Percentiles rank a stretch among this genome's conserved stretches.
Conservation (phyloP, 2,888 invertebrate species). For the Drosophila helvetica region DNA sequence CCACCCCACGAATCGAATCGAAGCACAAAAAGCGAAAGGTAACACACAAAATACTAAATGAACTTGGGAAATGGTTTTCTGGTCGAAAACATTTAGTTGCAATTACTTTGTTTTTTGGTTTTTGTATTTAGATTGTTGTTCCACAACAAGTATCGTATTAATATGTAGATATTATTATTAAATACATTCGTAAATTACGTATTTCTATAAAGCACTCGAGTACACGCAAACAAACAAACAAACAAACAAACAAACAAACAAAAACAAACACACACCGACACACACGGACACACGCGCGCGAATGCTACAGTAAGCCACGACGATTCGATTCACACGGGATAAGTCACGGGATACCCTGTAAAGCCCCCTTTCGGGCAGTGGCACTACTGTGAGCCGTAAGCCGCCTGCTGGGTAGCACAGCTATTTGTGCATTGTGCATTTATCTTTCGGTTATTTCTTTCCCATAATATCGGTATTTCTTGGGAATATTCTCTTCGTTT, state of each 20-base stretch:
- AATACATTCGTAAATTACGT: slow-evolving; percentile 37
- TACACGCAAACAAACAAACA: slow-evolving; percentile 28
- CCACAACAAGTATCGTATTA: slow-evolving; percentile 25
- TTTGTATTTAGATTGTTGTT: slow-evolving; percentile 20
- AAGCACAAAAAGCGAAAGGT: slow-evolving; percentile 40
- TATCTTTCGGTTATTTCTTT: slow-evolving; percentile 16
- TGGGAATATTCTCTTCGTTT: background rate
- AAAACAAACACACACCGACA: background rate
- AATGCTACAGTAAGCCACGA: slow-evolving; percentile 2
- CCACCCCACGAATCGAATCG: slow-evolving; percentile 3
- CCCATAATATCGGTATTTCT: slow-evolving; percentile 20
- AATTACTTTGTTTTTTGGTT: slow-evolving; percentile 27
- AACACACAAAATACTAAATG: slow-evolving; percentile 6
- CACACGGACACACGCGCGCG: slow-evolving; percentile 1
- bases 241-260: slow-evolving; percentile 16
- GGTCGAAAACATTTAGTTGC: slow-evolving; percentile 19
- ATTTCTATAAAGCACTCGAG: slow-evolving; percentile 50
- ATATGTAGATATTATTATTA: background rate
- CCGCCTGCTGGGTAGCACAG: too few relatives aligned
- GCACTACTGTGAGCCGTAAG: background rate
- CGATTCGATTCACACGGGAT: slow-evolving; percentile 11
- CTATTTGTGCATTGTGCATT: slow-evolving; percentile 1
- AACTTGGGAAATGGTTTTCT: background rate
- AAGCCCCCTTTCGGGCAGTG: background rate
- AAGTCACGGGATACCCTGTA: background rate